Base-by-base conservation (phyloP, 2,797 vertebrate genomes). In the Fistularia commersonii region DNA sequence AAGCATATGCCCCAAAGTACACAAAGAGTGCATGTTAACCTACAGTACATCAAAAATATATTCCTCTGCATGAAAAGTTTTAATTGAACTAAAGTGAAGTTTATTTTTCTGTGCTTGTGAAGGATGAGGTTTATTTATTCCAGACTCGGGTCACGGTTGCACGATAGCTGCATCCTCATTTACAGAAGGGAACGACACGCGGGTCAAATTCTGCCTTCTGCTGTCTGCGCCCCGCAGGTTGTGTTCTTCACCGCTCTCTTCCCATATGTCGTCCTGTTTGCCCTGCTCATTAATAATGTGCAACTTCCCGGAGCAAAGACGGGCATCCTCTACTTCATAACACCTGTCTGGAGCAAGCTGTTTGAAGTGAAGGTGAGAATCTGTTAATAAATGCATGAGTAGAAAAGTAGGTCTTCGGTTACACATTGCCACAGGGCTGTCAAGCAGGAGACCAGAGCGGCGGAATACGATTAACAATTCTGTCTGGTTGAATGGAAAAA, bases 191-290 rank as follows among this genome's bases (percentile, higher is more conserved):
- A 33, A 9, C n/a, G 7, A 6, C 3, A 2, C 6, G 5, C 8
- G 58, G 1, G 57, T 42, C 7, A 5, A 0, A 32, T 36, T 48
- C 31, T 55, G 37, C 32, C 41, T 60, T 46, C 38, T 4, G 1
- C 10, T 23, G 3, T 61, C 10, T 66, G 36, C 80, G 34, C 57
- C 37, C 8, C 55, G 14, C 61, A 90, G 89, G 88, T 89, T 44
- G 89, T 90, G 56, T 90, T 89, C 64, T 90, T 91, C 69, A 91
- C 90, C 0, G 88, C 87, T 6, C 15, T 85, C 1, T 91, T 91
- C 56, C 89, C 90, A 0, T 92, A 91, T 73, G 64, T 91, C 54
- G 77, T 91, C 48, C 66, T 92, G 52, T 75, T 90, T n/a, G 88
- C 84, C 8, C 63, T 92, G 59, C 74, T 92, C 51, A 79, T 91